Conservation (phyloP, 2,113 vertebrate species). For the Lethenteron reissneri region DNA sequence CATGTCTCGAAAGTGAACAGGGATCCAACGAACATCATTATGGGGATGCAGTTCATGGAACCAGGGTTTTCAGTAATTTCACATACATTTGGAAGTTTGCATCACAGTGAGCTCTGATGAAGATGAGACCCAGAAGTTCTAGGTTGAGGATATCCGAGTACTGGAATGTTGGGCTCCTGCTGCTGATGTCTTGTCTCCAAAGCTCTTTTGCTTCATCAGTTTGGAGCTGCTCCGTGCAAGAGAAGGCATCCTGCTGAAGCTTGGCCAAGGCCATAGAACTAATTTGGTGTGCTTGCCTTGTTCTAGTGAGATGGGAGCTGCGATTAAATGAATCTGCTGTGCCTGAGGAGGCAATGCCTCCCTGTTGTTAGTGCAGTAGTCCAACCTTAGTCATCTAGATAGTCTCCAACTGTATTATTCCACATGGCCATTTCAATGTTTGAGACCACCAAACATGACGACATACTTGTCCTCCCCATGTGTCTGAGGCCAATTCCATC, state of each 20-base stretch:
- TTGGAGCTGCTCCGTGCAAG: background rate
- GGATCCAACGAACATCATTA: background rate
- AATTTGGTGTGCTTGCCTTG: conserved; percentile 1
- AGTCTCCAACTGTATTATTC: conserved; percentile 1
- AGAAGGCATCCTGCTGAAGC: background rate
- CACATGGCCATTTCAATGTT: conserved; percentile 1
- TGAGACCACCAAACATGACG: conserved; percentile 1
- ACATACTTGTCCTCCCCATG: conserved; percentile 1
- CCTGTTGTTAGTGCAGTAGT: background rate
- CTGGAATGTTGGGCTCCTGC: background rate
- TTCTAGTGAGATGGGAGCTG: background rate
- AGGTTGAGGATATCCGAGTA: conserved; percentile 1
- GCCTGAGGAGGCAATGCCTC: background rate
- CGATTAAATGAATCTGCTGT: background rate
- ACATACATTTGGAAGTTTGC: conserved; percentile 1
- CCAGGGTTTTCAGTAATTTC: background rate
- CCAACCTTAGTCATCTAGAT: background rate
- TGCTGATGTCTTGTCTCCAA: background rate
- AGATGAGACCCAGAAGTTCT: background rate
- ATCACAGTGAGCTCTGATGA: background rate
- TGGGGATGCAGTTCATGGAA: background rate
- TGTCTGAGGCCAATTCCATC: background rate
- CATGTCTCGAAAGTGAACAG: background rate
- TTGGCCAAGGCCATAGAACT: background rate
- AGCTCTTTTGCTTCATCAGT: background rate